Evolutionary conservation across 2,113 vertebrate genomes (phyloP).

Genomic region (Puntigrus tetrazona): DNA sequence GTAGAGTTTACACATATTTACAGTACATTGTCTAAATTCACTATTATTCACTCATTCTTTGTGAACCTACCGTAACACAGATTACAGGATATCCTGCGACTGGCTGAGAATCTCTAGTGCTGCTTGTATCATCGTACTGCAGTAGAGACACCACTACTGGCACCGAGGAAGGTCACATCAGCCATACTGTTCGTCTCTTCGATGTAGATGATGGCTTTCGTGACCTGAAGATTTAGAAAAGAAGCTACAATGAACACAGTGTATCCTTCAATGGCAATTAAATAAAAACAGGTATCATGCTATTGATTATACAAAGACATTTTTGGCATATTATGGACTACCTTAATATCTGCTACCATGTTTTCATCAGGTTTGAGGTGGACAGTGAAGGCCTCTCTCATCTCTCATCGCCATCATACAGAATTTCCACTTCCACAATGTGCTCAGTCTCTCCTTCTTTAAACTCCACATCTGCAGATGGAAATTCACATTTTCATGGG

Average conservation of each 20-base stretch:
- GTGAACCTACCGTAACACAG: constrained; percentile 78
- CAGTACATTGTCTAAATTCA: not conserved
- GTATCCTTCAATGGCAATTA: not conserved
- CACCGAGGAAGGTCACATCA: constrained; percentile 85
- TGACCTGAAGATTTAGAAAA: constrained; percentile 65
- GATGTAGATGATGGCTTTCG: constrained; percentile 84
- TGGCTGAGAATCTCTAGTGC: constrained; percentile 60
- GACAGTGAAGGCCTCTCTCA: constrained; percentile 86
- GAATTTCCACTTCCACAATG: constrained; percentile 79
- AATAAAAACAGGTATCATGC: not conserved
- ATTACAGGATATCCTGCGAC: constrained; percentile 82
- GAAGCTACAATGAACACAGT: constrained; percentile 1
- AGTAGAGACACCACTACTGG: constrained; percentile 83
- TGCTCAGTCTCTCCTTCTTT: constrained; percentile 81
- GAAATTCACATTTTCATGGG: not conserved
- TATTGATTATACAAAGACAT: not conserved
- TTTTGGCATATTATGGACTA: constrained; percentile 52
- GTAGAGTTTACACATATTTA: not conserved
- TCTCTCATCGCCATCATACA: constrained; percentile 81
- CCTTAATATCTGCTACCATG: constrained; percentile 86
- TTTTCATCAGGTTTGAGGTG: constrained; percentile 86
- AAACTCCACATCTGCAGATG: constrained; percentile 81
- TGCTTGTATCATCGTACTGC: constrained; percentile 77
- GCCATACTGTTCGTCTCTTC: constrained; percentile 85
- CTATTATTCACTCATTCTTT: not conserved